Conservation (phyloP, 2,888 invertebrate species). For the Patella ulyssiponensis region DNA sequence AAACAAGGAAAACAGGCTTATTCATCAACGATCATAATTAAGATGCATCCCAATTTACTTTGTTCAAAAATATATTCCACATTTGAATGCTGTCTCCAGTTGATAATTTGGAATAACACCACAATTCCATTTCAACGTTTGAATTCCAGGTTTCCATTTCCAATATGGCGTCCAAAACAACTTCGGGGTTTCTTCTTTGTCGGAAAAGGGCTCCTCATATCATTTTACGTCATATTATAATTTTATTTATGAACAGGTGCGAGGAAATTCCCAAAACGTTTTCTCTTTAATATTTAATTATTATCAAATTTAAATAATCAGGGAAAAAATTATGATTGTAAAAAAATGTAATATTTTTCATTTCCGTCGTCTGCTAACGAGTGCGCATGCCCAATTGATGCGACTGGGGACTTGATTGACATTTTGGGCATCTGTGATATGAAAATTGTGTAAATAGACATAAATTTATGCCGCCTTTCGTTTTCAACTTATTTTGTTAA, state of each 20-base stretch:
- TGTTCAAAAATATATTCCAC: constrained; percentile 1
- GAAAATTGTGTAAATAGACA: neutral
- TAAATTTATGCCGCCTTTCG: constrained; percentile 1
- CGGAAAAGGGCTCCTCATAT: constrained; percentile 45
- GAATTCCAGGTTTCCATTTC: constrained; percentile 8
- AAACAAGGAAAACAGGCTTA: neutral
- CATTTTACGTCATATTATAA: constrained; percentile 47
- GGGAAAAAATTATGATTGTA: neutral
- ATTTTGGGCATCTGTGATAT: constrained; percentile 16
- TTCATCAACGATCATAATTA: neutral
- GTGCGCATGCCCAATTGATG: constrained; percentile 39
- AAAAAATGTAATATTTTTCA: constrained; percentile 9
- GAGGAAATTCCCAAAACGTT: neutral
- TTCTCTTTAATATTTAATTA: neutral
- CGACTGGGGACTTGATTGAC: constrained; percentile 17
- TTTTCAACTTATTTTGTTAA: constrained; percentile 13
- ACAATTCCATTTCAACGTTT: no score
- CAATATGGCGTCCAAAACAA: constrained; percentile 65
- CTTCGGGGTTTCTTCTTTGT: constrained; percentile 51
- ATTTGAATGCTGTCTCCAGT: no score
- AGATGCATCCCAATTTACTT: neutral
- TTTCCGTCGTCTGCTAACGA: constrained; percentile 44
- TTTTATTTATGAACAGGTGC: constrained; percentile 1
- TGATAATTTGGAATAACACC: no score
- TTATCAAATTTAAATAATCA: neutral